These are phyloP conservation scores for Lymantria dispar DNA, from an alignment of 2,888 invertebrate genomes.

Conservation along the genomic window DNA sequence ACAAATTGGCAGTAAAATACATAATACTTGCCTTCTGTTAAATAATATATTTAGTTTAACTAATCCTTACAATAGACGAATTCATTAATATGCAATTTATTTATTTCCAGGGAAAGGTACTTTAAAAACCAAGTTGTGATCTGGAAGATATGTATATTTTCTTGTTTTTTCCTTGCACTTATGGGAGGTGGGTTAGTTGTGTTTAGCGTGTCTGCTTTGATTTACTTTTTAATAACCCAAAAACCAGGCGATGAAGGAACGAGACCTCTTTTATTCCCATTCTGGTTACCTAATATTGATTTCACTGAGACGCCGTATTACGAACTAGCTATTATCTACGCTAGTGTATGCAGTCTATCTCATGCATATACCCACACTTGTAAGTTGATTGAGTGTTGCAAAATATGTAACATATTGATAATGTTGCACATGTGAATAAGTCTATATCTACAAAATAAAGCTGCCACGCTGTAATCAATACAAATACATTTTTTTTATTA, in stretches of 20 bases:
- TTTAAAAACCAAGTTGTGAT: constrained; percentile 49
- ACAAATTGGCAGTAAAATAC: too few relatives aligned
- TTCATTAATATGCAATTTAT: too few relatives aligned
- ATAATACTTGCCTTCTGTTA: too few relatives aligned
- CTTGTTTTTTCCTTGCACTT: constrained; percentile 29
- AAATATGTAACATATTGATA: too few relatives aligned
- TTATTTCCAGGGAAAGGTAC: constrained; percentile 21
- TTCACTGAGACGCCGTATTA: constrained; percentile 46
- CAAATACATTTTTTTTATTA: too few relatives aligned
- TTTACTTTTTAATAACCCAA: constrained; percentile 35
- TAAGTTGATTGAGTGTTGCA: constrained; percentile 34
- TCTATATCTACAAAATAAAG: too few relatives aligned
- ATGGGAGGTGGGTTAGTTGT: constrained; percentile 31
- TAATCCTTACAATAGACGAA: too few relatives aligned
- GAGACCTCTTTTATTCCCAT: constrained; percentile 52
- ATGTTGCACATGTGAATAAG: too few relatives aligned
- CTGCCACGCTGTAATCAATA: too few relatives aligned
- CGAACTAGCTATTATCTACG: constrained; percentile 46
- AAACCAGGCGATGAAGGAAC: constrained; percentile 28
- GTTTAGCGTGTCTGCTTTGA: constrained; percentile 27
- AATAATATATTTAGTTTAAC: too few relatives aligned
- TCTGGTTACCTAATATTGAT: constrained; percentile 47
- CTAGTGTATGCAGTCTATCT: constrained; percentile 31
- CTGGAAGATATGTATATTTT: constrained; percentile 44
- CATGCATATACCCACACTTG: constrained; percentile 48